Evolutionary conservation across 92 coral and sea anemone species (phyloP).

Genomic region (Porites rus): DNA sequence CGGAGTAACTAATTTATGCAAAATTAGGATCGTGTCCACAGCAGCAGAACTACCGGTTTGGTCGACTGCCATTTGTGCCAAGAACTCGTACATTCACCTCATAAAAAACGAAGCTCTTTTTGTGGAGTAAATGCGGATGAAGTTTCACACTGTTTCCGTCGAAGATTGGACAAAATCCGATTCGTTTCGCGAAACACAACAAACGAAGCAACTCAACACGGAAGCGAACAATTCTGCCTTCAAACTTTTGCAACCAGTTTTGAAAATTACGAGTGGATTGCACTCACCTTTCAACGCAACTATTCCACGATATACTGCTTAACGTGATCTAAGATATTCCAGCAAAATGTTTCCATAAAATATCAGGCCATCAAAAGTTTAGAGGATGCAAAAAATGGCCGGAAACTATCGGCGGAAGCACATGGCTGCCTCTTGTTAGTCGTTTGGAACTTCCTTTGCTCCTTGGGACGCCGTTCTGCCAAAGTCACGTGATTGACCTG

Average conservation of each 20-base stretch:
- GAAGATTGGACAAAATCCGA: not conserved
- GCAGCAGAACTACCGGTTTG: slow-evolving; percentile 46
- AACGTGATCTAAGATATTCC: not conserved
- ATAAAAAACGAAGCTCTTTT: not conserved
- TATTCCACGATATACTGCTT: slow-evolving; percentile 5
- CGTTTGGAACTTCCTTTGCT: slow-evolving; percentile 88
- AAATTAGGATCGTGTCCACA: slow-evolving; percentile 40
- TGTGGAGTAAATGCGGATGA: not conserved
- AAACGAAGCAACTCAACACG: slow-evolving; percentile 43
- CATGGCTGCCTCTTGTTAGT: slow-evolving; percentile 79
- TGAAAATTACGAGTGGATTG: not conserved
- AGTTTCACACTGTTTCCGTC: not conserved
- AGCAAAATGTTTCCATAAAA: not conserved
- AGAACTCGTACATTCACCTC: not conserved
- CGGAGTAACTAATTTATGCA: slow-evolving; percentile 59
- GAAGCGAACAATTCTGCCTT: slow-evolving; percentile 43
- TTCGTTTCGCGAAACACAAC: not conserved
- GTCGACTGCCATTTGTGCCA: not conserved
- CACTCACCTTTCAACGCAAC: slow-evolving; percentile 10
- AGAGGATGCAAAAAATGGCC: slow-evolving; percentile 69
- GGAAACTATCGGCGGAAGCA: slow-evolving; percentile 96
- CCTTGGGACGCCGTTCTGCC: slow-evolving; percentile 79
- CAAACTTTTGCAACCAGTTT: not conserved
- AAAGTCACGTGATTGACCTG: slow-evolving; percentile 58
- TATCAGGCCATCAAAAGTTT: slow-evolving; percentile 51